Evolutionary conservation across 1,140 invertebrate genomes (phyloP).

Genomic region (Halesus radiatus): DNA sequence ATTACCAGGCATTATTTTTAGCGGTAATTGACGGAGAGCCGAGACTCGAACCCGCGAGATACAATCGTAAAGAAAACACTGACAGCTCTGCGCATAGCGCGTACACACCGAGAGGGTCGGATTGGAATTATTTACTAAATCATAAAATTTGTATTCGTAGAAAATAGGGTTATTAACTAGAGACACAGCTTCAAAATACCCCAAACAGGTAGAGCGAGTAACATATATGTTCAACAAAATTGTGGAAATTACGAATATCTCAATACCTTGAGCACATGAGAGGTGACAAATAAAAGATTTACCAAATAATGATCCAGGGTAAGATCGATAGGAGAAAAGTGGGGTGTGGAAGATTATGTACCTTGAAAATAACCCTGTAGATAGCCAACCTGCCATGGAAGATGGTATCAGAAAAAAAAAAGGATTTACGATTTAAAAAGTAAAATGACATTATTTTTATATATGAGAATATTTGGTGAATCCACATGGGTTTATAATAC

Average conservation of each 20-base stretch:
- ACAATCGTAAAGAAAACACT: slow-evolving; percentile 27
- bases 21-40: slow-evolving; percentile 31
- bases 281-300: too few species aligned
- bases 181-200: not conserved
- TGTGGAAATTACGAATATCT: too few species aligned
- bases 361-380: not conserved
- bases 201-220: not conserved
- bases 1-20: slow-evolving; percentile 9
- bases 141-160: not conserved
- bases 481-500: too few species aligned
- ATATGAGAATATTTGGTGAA: too few species aligned
- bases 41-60: slow-evolving; percentile 33
- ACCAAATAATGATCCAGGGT: too few species aligned
- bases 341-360: not conserved
- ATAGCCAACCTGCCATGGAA: too few species aligned
- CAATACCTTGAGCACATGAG: too few species aligned
- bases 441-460: too few species aligned
- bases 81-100: slow-evolving; percentile 18
- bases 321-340: not conserved
- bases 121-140: not conserved
- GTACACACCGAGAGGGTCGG: not conserved
- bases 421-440: too few species aligned
- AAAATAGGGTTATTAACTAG: too few species aligned
- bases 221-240: not conserved
- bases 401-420: too few species aligned